Evolutionary conservation across 2,797 vertebrate genomes (phyloP), one percentile per base, ranked within the genome.

Genomic region (Dallia pectoralis): DNA sequence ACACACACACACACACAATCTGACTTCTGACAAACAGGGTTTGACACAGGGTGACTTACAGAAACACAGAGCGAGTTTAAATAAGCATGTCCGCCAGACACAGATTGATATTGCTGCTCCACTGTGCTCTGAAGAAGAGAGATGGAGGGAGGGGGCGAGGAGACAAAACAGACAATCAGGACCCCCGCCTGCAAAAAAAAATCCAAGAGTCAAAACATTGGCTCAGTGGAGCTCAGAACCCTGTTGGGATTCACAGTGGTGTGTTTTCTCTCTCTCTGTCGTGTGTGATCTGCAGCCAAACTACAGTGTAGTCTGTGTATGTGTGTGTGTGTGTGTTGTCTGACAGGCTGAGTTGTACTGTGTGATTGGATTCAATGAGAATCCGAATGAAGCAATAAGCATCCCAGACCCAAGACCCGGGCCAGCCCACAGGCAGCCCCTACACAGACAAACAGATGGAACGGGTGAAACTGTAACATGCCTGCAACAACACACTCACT

Each of bases 321-420:
- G 49, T 18, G 61, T 67, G 49, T 40, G 29, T 56, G 15, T 29
- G 33, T 47, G 40, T 47, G 71, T n/a, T 32, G 47, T 25, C 22
- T 65, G 62, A 47, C 77, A 47, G 40, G 78, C 81, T 74, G 65
- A 79, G 82, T 82, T 77, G 82, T 79, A 86, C 84, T 72, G 81
- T 74, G 78, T 87, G 84, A 88, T 82, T 85, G 85, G 77, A 87
- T 87, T 81, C 84, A 84, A 75, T 18, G 78, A 86, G 84, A 88
- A 88, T 92, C 79, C 80, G 84, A 84, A 86, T 87, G 81, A 91
- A 87, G 82, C 85, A 81, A 79, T 79, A 69, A 88, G 86, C 48
- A 71, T 82, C 82, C 80, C 80, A 72, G 75, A 73, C 82, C 79
- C 5, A 53, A 65, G 76, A 49, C 72, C 47, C 19, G 49, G 8